Base-by-base conservation (phyloP, 1,140 invertebrate species). In the Drosophila ambigua region DNA sequence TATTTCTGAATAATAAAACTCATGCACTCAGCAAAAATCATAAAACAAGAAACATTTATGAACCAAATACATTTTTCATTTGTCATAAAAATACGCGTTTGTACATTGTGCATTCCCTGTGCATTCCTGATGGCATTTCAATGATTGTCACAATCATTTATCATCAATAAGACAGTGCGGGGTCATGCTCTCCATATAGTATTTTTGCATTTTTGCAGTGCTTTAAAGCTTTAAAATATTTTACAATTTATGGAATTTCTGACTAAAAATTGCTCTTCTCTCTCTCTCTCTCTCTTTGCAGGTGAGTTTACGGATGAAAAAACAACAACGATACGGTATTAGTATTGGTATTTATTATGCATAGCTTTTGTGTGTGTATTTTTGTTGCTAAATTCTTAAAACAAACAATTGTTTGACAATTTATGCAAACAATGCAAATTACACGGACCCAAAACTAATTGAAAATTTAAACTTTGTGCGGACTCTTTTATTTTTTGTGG, bases 401-500 rank as follows among this genome's bases (percentile, higher is more conserved):
- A 61, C 57, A 71, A 83, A 84, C 73, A 61, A 71, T 79, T 75
- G 62, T 60, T 55, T 83, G 48, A 75, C 66, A 60, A 53, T 74
- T 79, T 77, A 50, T 26, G 45, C 49, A 65, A 63, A 75, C 74
- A 83, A 43, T 59, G 57, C 49, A 60, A 46, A 31, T 66, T 46
- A 16, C 64, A 74, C 41, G 35, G 13, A 15, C 20, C 9, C 7
- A 39, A 41, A 59, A 49, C 57, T 72, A 59, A 45, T 54, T 73
- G 28, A 54, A 39, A 64, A 64, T 48, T 65, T 57, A 31, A 78
- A 54, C 62, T 28, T 58, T 60, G 50, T 15, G 46, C 23, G 20
- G 20, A 16, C 8, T 24, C 13, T 43, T 41, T 26, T 48, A 7
- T 15, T 11, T 8, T 11, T 8, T 26, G 16, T 43, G 28, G 43